phyloP scores from a whole-genome alignment of 1,140 invertebrate genomes.

The Homalodisca vitripennis region DNA sequence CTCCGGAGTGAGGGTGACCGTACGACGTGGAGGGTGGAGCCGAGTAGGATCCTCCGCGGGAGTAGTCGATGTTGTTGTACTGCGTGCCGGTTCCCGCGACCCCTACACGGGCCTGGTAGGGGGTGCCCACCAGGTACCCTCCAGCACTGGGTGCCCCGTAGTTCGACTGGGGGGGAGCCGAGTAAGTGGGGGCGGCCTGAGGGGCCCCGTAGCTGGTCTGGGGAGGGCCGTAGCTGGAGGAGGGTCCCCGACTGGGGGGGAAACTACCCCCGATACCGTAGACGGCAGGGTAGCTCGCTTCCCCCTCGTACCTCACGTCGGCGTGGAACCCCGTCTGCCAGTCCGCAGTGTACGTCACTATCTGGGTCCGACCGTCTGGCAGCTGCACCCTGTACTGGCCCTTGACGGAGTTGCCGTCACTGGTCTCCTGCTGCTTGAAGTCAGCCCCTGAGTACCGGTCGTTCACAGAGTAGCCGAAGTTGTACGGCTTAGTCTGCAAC shows the following conservation, averaged over 20 bases:
- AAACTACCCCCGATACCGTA: slow-evolving; percentile 41
- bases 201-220: background rate
- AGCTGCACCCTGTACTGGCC: slow-evolving; percentile 73
- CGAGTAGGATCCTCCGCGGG: background rate
- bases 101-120: too few relatives aligned
- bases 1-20: background rate
- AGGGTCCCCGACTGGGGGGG: background rate
- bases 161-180: background rate
- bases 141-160: background rate
- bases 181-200: background rate
- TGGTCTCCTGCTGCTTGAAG: slow-evolving; percentile 66
- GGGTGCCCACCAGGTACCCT: too few relatives aligned
- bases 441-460: slow-evolving; percentile 71
- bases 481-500: slow-evolving; percentile 73
- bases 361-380: slow-evolving; percentile 69
- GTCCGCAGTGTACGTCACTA: slow-evolving; percentile 75
- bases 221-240: background rate
- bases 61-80: slow-evolving; percentile 1
- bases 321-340: slow-evolving; percentile 76
- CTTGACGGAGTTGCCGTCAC: slow-evolving; percentile 67
- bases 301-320: slow-evolving; percentile 74
- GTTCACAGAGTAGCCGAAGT: slow-evolving; percentile 76
- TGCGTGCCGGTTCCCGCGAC: background rate
- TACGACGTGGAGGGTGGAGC: background rate
- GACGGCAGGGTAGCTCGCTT: slow-evolving; percentile 62